Base-by-base conservation (phyloP, 2,888 invertebrate species). In the Eupeodes luniger region DNA sequence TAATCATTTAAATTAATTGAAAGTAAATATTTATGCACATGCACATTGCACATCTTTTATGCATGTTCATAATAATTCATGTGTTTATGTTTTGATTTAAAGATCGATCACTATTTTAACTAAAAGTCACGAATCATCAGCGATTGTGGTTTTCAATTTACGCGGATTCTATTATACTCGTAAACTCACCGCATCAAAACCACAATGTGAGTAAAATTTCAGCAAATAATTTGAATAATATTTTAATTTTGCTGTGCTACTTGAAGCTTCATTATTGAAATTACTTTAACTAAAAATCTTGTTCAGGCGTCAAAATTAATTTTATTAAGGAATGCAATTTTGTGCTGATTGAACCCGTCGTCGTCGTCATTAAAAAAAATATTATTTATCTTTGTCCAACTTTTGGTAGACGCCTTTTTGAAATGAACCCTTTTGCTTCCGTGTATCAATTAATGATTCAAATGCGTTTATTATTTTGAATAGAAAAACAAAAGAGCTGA, bases 201-300 rank as follows among this genome's bases (percentile, higher is more conserved):
- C 27, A 2, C 27, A 57, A 19, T 27, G 1, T 19, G 9, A 11
- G 5, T 11, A 19, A 16, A 10, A 4, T 9, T 16, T 55, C 4
- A 55, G 5, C 55, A 4, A 11, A 5, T 34, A 12, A 27, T 57
- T 34, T 14, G 14, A 2, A 57, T 27, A 27, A 12, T 27, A 34
- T 14, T 36, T 34, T 36, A 0, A n/a, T 61, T n/a, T 36, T 61
- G 36, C 14, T 9, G n/a, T 61, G 61, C 61, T n/a, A 61, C n/a
- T 61, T 61, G n/a, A n/a, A 61, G 36, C 19, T 19, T 19, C 36
- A 61, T n/a, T 36, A 40, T 61, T n/a, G 61, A 61, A 51, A 57
- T 57, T 61, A 14, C 10, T 61, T 61, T 5, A 10, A 36, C 2
- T 2, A 0, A 6, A 36, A 6, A 36, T 40, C n/a, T 61, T 36